Base-by-base conservation (phyloP, 2,797 vertebrate genomes). In the Hippopotamyrus pictus region DNA sequence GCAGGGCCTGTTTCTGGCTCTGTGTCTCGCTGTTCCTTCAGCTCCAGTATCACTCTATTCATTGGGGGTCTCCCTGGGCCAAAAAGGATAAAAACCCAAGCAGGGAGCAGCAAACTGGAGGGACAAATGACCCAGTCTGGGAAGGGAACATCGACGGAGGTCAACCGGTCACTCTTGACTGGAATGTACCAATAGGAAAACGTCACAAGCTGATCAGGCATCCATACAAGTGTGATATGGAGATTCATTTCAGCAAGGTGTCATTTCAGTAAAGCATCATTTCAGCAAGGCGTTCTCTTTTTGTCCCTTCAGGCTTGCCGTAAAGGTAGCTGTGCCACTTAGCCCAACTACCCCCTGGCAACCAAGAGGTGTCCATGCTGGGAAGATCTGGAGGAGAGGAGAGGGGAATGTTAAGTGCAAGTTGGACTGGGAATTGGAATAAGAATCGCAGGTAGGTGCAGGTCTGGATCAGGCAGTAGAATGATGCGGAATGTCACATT, bases 1-100 rank as follows among this genome's bases (percentile, higher is more conserved):
- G 89, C 86, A 89, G 88, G 84, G 87, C 44, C 37, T 88, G 90
- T 89, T 88, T 76, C 89, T 88, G 89, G 88, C 89, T 91, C 88
- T 46, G 79, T 82, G 48, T 17, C 89, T 86, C 19, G 19, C 46
- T 88, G 88, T 90, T 90, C 89, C 90, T 90, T 89, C 91, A 89
- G 88, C 89, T 90, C 88, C 62, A 54, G 33, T 79, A 90, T 91
- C 89, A 89, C 88, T 89, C 51, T 91, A 90, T 93, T 92, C 91
- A 93, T 92, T 88, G 85, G 25, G 50, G 84, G 88, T 91, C 90
- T 91, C 89, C 91, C 62, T 86, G 89, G 82, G 87, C 90, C 92
- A 91, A 90, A 69, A 46, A 87, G 41, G 22, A 69, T 29, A 29
- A 69, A 69, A 69, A 59, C 50, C 2, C 8, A 69, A 85, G 41